Evolutionary conservation across 1,140 invertebrate species (phyloP).

Genomic region (Ruditapes philippinarum): DNA sequence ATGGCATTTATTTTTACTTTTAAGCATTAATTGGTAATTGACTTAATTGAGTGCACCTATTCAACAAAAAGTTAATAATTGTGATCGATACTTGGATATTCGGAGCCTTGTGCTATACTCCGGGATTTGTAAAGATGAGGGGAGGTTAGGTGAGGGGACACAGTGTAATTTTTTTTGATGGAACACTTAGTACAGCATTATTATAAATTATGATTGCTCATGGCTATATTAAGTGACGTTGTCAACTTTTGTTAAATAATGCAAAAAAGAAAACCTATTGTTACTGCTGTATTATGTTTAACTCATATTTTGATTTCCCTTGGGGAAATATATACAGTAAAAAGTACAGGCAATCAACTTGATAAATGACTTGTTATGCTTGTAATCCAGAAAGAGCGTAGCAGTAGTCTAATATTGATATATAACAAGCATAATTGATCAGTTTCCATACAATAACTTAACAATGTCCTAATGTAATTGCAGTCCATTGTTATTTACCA

Average conservation of each 20-base stretch:
- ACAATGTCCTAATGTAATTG: too few relatives aligned
- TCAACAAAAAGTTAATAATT: too few relatives aligned
- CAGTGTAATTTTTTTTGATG: too few relatives aligned
- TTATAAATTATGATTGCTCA: neutral
- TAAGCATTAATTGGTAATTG: too few relatives aligned
- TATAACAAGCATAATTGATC: neutral
- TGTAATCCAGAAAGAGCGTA: neutral
- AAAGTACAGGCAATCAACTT: neutral
- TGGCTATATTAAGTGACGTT: neutral
- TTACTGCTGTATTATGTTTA: neutral
- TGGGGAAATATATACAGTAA: neutral
- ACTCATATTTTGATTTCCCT: constrained; percentile 10
- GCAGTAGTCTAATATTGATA: neutral
- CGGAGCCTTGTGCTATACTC: too few relatives aligned
- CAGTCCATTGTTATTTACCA: too few relatives aligned
- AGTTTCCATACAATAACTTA: neutral
- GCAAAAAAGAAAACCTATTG: neutral
- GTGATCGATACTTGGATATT: too few relatives aligned
- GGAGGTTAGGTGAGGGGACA: too few relatives aligned
- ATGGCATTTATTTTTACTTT: too few relatives aligned
- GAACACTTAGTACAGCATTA: too few relatives aligned
- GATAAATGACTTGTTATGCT: neutral
- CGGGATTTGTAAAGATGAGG: too few relatives aligned
- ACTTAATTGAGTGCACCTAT: too few relatives aligned
- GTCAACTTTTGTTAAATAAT: neutral